These are phyloP conservation scores for Rhaphigaster nebulosa DNA, from an alignment of 2,888 invertebrate species.

Conservation along the genomic window DNA sequence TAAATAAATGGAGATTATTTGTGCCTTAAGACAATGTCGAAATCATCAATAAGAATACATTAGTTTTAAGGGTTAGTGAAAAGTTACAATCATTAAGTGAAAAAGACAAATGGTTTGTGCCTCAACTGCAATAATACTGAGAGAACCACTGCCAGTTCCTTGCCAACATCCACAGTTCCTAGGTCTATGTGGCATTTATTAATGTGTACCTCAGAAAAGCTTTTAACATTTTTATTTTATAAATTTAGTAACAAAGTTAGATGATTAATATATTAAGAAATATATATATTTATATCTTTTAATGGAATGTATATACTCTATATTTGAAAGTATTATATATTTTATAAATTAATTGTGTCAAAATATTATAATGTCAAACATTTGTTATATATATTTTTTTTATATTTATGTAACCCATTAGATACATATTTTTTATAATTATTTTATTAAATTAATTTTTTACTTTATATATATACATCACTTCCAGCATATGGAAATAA, in stretches of 20 bases:
- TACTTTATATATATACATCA: slow-evolving; percentile 19
- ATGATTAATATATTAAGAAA: slow-evolving; percentile 20
- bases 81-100: neutral
- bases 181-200: slow-evolving; percentile 29
- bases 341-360: slow-evolving; percentile 26
- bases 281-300: slow-evolving; percentile 28
- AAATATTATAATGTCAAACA: slow-evolving; percentile 25
- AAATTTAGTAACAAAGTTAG: slow-evolving; percentile 15
- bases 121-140: slow-evolving; percentile 22
- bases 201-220: slow-evolving; percentile 47
- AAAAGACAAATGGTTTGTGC: neutral
- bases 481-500: slow-evolving; percentile 33
- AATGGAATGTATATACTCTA: slow-evolving; percentile 31
- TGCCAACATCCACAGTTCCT: slow-evolving; percentile 30
- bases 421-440: neutral
- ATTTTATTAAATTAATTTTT: neutral
- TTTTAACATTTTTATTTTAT: slow-evolving; percentile 35
- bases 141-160: slow-evolving; percentile 32
- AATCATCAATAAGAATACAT: neutral
- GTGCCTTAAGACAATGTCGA: neutral
- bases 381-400: neutral
- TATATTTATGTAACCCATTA: slow-evolving; percentile 1
- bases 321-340: slow-evolving; percentile 45
- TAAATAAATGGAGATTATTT: neutral
- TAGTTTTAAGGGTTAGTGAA: neutral